Conservation (phyloP, 2,797 vertebrate species). For the Eidolon dupreanum region DNA sequence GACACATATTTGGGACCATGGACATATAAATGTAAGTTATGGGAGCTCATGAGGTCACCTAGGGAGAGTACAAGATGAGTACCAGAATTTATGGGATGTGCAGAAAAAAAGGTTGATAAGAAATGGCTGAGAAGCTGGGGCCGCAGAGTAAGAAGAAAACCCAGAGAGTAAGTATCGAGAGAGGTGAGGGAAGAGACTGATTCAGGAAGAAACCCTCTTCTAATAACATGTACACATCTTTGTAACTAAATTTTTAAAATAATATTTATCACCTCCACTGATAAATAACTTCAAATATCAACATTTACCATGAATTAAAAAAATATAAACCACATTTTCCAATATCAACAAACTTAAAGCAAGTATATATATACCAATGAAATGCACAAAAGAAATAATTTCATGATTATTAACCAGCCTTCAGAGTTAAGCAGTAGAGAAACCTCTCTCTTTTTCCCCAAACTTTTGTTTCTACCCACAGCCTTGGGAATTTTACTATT, state of each 20-base stretch:
- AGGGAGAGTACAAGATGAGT: neutral
- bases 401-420: neutral
- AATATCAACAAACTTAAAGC: neutral
- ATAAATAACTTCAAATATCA: neutral
- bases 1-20: neutral
- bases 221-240: neutral
- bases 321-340: neutral
- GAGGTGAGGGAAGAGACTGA: neutral
- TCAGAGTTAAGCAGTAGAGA: neutral
- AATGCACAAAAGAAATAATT: conserved; percentile 43
- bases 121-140: neutral
- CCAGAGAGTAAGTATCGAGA: neutral
- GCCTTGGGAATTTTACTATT: conserved; percentile 19
- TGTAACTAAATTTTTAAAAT: neutral
- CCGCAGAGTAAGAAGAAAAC: neutral
- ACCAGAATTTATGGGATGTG: neutral
- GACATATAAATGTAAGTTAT: neutral
- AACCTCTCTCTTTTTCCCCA: neutral
- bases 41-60: neutral
- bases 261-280: neutral
- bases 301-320: conserved; percentile 35
- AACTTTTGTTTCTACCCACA: conserved; percentile 9
- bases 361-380: conserved; percentile 28
- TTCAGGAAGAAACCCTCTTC: neutral
- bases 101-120: neutral